Evolutionary conservation across 2,888 invertebrate species (phyloP).

Genomic region (Timema podura): DNA sequence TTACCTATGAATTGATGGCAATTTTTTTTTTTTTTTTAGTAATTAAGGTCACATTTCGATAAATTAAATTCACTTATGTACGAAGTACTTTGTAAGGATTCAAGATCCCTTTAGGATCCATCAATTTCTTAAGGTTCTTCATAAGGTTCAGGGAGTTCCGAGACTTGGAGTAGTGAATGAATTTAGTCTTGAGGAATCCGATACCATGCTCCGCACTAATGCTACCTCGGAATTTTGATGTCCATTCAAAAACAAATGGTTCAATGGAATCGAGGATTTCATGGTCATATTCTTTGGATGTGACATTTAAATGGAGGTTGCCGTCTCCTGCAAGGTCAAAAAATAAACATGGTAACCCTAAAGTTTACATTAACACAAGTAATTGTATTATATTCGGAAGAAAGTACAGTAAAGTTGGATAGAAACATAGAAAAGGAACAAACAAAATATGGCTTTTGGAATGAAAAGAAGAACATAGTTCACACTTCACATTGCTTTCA

Average conservation of each 20-base stretch:
- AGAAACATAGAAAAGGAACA: too few relatives aligned
- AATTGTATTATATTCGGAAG: too few relatives aligned
- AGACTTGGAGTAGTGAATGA: slow-evolving; percentile 73
- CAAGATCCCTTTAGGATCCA: slow-evolving; percentile 91
- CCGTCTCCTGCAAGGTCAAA: slow-evolving; percentile 65
- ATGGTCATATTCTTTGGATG: slow-evolving; percentile 52
- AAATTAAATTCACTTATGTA: too few relatives aligned
- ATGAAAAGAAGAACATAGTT: too few relatives aligned
- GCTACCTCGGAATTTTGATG: slow-evolving; percentile 74
- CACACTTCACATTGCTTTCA: too few relatives aligned
- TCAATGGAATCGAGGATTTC: slow-evolving; percentile 59
- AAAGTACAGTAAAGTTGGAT: too few relatives aligned
- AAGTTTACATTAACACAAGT: too few relatives aligned
- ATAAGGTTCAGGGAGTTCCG: slow-evolving; percentile 70
- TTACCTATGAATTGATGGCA: too few relatives aligned
- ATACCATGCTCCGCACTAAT: slow-evolving; percentile 96
- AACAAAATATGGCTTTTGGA: too few relatives aligned
- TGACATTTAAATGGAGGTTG: slow-evolving; percentile 89
- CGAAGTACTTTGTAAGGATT: slow-evolving; percentile 90
- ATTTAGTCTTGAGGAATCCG: slow-evolving; percentile 80
- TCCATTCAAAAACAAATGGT: slow-evolving; percentile 84
- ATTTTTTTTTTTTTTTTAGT: too few relatives aligned
- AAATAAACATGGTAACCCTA: too few relatives aligned
- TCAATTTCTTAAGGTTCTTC: slow-evolving; percentile 70
- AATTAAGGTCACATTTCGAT: too few relatives aligned